phyloP scores from a whole-genome alignment of 64 coral and sea anemone genomes.

The Montipora efflorescens region DNA sequence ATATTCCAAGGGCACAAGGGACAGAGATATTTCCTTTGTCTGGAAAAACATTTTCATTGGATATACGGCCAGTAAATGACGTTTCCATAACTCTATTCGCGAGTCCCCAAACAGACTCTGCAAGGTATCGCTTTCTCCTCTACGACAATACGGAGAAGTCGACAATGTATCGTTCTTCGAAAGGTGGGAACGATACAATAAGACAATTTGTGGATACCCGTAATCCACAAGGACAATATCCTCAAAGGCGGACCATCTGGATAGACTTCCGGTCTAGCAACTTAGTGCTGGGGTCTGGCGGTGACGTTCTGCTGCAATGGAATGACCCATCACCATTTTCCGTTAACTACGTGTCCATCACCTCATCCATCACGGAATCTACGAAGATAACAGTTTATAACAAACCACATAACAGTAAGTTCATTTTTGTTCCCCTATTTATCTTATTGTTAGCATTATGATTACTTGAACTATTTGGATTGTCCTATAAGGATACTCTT shows the following conservation, averaged over 20 bases:
- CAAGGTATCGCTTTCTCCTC: constrained; percentile 59
- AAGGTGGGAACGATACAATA: not conserved
- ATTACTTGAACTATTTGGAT: not conserved
- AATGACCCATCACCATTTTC: constrained; percentile 44
- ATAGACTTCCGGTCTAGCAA: constrained; percentile 86
- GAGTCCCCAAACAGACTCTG: not conserved
- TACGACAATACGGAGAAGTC: not conserved
- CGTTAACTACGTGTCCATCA: constrained; percentile 70
- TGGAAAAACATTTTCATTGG: constrained; percentile 46
- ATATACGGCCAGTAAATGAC: not conserved
- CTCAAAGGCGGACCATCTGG: constrained; percentile 48
- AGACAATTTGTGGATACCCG: not conserved
- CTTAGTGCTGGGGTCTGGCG: constrained; percentile 81
- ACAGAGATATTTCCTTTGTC: constrained; percentile 39
- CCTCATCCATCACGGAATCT: not conserved
- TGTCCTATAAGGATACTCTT: too few relatives aligned
- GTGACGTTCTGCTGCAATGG: constrained; percentile 57
- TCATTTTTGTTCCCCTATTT: too few relatives aligned
- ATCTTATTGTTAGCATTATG: not conserved
- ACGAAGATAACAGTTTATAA: constrained; percentile 58
- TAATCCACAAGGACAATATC: not conserved
- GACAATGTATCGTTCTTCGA: constrained; percentile 5
- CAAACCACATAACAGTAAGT: constrained; percentile 38
- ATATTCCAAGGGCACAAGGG: not conserved
- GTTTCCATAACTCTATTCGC: constrained; percentile 44